These are phyloP conservation scores for Hyaena hyaena DNA, from an alignment of 2,113 vertebrate species.

Conservation along the genomic window DNA sequence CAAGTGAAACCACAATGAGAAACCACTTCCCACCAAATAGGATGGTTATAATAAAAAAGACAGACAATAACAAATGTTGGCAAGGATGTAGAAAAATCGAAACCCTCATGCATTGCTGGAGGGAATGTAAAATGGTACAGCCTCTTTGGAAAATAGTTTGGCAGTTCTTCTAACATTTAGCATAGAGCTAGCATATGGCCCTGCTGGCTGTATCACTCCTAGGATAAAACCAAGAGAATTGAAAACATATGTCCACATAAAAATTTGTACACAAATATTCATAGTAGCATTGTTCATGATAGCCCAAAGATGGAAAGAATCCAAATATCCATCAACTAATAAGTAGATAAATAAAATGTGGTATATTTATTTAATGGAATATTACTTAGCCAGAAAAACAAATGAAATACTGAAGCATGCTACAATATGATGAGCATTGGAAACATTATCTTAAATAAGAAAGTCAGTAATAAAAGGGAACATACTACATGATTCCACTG, in stretches of 20 bases:
- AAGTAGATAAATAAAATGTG: background rate
- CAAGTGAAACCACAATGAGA: slow-evolving; percentile 10
- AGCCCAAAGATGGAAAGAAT: background rate
- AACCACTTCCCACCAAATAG: background rate
- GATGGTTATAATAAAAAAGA: slow-evolving; percentile 25
- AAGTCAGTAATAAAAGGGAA: background rate
- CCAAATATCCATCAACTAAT: background rate
- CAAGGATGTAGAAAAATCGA: background rate
- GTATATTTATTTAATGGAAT: slow-evolving; percentile 33
- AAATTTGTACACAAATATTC: background rate
- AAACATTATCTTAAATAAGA: background rate
- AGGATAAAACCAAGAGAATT: slow-evolving; percentile 24
- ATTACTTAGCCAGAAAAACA: slow-evolving; percentile 35
- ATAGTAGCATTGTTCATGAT: background rate
- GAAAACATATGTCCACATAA: background rate
- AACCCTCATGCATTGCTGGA: background rate
- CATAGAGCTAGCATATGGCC: background rate
- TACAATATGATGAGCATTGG: background rate
- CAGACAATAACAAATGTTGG: slow-evolving; percentile 39
- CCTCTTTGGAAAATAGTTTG: background rate
- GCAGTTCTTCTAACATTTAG: slow-evolving; percentile 2
- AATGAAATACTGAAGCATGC: background rate
- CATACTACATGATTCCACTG: background rate
- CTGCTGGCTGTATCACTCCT: background rate
- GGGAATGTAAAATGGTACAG: background rate